A percentile compares a stretch with the other conserved stretches of the same genome.
These are phyloP conservation scores for Creontiades dilutus DNA, from an alignment of 2,888 invertebrate genomes.

Conservation along the genomic window DNA sequence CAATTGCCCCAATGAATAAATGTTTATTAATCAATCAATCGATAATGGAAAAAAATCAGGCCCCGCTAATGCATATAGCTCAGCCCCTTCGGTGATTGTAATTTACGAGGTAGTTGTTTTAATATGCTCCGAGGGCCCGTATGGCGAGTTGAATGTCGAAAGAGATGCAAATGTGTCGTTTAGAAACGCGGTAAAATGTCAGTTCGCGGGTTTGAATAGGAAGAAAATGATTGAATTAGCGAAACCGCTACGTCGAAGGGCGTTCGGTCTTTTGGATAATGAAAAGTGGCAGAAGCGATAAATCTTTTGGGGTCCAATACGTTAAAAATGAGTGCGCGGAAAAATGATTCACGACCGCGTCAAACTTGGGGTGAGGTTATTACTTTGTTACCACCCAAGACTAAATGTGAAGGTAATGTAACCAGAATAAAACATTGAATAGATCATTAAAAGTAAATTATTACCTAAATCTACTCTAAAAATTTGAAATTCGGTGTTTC, in stretches of 20 bases:
- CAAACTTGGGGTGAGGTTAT: no score
- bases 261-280: no score
- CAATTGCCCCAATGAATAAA: slow-evolving; percentile 64
- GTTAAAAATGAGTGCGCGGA: no score
- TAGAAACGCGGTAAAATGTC: background rate
- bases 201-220: background rate
- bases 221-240: background rate
- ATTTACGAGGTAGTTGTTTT: slow-evolving; percentile 8
- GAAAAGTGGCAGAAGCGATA: no score
- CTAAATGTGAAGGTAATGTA: no score
- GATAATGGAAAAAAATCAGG: background rate
- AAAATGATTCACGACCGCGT: no score
- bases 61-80: background rate
- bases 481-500: no score
- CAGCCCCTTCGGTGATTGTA: background rate
- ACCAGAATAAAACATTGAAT: no score
- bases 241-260: background rate
- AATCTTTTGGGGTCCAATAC: no score
- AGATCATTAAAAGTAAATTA: no score
- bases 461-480: no score
- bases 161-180: background rate
- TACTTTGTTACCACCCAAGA: no score
- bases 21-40: slow-evolving; percentile 65
- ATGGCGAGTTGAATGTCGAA: background rate
- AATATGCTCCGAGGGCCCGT: background rate